Conservation (phyloP, 2,797 vertebrate species). For the Acropternis orthonyx region DNA sequence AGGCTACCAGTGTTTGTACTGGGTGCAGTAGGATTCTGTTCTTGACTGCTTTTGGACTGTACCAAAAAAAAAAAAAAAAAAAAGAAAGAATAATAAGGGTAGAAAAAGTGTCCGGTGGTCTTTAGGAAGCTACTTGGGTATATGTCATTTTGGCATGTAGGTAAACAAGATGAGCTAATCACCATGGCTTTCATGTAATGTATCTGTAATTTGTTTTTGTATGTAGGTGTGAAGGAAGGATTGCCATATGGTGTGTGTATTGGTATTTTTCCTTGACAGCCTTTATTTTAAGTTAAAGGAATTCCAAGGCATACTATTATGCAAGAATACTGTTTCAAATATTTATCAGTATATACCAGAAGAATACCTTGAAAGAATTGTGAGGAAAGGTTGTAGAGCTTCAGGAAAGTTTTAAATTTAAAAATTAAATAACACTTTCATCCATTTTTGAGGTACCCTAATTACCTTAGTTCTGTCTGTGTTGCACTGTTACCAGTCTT, state of each 20-base stretch:
- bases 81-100: background rate
- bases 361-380: slow-evolving; percentile 18
- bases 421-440: slow-evolving; percentile 30
- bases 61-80: background rate
- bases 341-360: background rate
- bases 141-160: slow-evolving; percentile 33
- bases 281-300: slow-evolving; percentile 59
- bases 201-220: slow-evolving; percentile 54
- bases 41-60: background rate
- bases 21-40: background rate
- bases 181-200: slow-evolving; percentile 38
- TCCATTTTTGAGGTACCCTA: slow-evolving; percentile 16
- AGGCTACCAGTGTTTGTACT: background rate
- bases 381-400: slow-evolving; percentile 4
- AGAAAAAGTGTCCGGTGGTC: background rate
- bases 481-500: background rate
- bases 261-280: slow-evolving; percentile 54
- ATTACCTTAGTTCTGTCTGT: slow-evolving; percentile 5
- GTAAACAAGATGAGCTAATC: slow-evolving; percentile 62
- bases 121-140: background rate
- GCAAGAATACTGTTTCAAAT: slow-evolving; percentile 4
- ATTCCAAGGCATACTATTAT: slow-evolving; percentile 42
- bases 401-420: slow-evolving; percentile 39
- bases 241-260: slow-evolving; percentile 59
- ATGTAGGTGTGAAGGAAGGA: slow-evolving; percentile 48